These are phyloP conservation scores for Myripristis jacobus DNA, from an alignment of 2,797 vertebrate genomes.

Conservation along the genomic window DNA sequence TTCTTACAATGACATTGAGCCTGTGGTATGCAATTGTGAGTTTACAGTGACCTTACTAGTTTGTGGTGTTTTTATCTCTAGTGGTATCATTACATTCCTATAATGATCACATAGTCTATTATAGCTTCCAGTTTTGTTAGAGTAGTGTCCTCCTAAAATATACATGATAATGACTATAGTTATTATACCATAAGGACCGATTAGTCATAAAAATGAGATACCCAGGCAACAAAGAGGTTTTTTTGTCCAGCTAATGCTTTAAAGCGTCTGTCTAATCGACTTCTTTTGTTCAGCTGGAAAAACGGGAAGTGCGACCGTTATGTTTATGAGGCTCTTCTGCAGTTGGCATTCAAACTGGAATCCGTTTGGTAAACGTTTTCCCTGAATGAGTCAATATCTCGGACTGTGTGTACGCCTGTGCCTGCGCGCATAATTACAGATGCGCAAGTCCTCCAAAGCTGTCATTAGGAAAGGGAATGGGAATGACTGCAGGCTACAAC, in stretches of 20 bases:
- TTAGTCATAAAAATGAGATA: neutral
- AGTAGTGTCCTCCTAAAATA: too few species aligned
- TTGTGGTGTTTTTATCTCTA: neutral
- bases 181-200: too few species aligned
- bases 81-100: neutral
- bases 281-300: neutral
- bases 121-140: too few species aligned
- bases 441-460: slow-evolving; percentile 69
- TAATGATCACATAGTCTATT: too few species aligned
- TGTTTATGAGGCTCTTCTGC: too few species aligned
- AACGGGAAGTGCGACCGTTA: neutral
- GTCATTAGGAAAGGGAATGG: slow-evolving; percentile 81
- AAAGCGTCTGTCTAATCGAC: neutral
- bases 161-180: too few species aligned
- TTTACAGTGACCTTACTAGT: neutral
- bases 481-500: slow-evolving; percentile 79
- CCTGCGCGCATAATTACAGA: slow-evolving; percentile 79
- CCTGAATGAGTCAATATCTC: slow-evolving; percentile 65
- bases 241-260: too few species aligned
- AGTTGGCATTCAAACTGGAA: slow-evolving; percentile 29
- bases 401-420: slow-evolving; percentile 58
- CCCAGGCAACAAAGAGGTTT: neutral
- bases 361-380: slow-evolving; percentile 56
- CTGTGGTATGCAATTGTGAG: neutral
- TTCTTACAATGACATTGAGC: neutral